These are phyloP conservation scores for Drosophila mercatorum DNA, from an alignment of 2,888 invertebrate genomes.

Conservation along the genomic window DNA sequence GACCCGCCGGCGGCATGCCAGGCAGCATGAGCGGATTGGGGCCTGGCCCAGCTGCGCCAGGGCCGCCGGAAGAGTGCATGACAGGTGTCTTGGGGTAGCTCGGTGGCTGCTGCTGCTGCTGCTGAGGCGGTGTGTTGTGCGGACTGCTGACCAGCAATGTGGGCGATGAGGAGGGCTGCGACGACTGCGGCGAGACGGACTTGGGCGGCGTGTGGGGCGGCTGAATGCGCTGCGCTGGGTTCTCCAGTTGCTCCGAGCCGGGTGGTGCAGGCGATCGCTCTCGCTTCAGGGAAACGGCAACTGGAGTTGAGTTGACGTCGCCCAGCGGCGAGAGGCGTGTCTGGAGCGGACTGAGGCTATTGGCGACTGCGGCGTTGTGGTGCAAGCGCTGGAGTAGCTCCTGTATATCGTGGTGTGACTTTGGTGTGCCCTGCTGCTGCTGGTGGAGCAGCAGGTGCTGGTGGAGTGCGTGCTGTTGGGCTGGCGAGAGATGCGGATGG, in stretches of 20 bases:
- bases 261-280: conserved; percentile 82
- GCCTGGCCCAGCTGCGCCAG: conserved; percentile 23
- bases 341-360: conserved; percentile 77
- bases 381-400: conserved; percentile 83
- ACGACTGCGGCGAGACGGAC: conserved; percentile 82
- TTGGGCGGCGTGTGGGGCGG: conserved; percentile 83
- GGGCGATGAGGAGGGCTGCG: conserved; percentile 81
- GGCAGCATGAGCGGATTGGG: conserved; percentile 77
- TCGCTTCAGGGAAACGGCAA: conserved; percentile 76
- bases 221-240: conserved; percentile 83
- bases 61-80: conserved; percentile 52
- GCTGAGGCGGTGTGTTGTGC: conserved; percentile 67
- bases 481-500: conserved; percentile 70
- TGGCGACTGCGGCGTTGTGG: conserved; percentile 81
- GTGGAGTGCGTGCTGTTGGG: conserved; percentile 81
- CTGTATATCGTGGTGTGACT: conserved; percentile 82
- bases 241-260: conserved; percentile 74
- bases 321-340: conserved; percentile 73
- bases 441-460: conserved; percentile 79
- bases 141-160: conserved; percentile 71
- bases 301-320: conserved; percentile 36
- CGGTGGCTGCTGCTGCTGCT: conserved; percentile 48
- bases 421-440: conserved; percentile 71
- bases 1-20: conserved; percentile 81
- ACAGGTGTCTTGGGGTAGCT: conserved; percentile 59